Conservation (phyloP, 2,113 vertebrate genomes). For the Xiphophorus couchianus region DNA sequence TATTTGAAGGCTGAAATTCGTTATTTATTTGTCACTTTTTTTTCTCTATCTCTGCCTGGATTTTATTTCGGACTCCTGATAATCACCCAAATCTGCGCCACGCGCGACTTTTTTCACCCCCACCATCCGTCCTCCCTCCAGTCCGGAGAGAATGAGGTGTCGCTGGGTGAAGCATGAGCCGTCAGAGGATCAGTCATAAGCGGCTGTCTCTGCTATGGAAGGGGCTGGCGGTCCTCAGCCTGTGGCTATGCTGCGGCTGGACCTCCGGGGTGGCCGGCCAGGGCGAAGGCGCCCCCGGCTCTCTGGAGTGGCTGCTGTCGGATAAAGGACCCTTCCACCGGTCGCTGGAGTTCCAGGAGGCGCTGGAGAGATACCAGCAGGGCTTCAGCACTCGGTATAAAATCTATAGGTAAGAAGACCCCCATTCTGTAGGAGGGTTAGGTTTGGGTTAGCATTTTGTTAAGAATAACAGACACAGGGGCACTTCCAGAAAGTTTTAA, state of each 20-base stretch:
- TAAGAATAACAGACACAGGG: background rate
- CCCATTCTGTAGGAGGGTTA: background rate
- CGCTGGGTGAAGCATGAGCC: slow-evolving; percentile 94
- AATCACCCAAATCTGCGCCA: background rate
- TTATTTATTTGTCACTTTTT: background rate
- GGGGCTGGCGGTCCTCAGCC: slow-evolving; percentile 88
- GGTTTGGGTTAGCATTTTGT: no score
- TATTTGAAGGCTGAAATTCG: slow-evolving; percentile 1
- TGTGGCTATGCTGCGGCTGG: slow-evolving; percentile 84
- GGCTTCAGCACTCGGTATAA: slow-evolving; percentile 85
- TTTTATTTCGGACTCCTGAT: background rate
- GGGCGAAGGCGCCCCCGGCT: slow-evolving; percentile 71
- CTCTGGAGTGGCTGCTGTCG: slow-evolving; percentile 82
- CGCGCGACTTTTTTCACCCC: slow-evolving; percentile 20
- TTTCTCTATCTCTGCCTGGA: background rate
- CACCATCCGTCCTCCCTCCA: slow-evolving; percentile 40
- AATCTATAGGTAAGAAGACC: slow-evolving; percentile 82
- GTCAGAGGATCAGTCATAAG: slow-evolving; percentile 91
- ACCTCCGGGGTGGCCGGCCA: slow-evolving; percentile 83
- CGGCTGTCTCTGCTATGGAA: slow-evolving; percentile 93
- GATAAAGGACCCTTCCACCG: slow-evolving; percentile 86
- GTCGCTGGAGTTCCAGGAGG: slow-evolving; percentile 83
- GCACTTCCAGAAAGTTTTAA: background rate
- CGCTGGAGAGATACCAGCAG: slow-evolving; percentile 81
- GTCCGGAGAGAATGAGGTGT: slow-evolving; percentile 89